phyloP scores from a whole-genome alignment of 2,888 invertebrate species.

The Mimumesa dahlbomi region DNA sequence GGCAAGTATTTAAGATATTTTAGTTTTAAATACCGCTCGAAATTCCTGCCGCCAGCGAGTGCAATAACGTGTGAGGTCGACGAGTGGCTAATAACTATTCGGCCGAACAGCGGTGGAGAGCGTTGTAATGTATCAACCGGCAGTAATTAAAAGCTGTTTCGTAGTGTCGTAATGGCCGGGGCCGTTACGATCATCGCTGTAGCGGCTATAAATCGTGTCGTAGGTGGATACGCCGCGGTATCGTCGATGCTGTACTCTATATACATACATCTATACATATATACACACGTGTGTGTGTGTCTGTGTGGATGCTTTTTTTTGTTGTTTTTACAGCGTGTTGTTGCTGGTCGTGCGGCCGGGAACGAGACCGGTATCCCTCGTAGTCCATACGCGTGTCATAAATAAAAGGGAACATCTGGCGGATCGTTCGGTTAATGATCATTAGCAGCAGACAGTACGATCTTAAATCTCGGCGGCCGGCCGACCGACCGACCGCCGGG shows the following conservation, averaged over 20 bases:
- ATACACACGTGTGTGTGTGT: no score
- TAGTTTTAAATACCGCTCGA: constrained; percentile 7
- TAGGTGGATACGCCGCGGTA: constrained; percentile 33
- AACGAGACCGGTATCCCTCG: constrained; percentile 28
- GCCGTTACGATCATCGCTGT: constrained; percentile 58
- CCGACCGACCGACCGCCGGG: background rate
- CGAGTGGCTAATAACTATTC: constrained; percentile 64
- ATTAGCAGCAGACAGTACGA: constrained; percentile 31
- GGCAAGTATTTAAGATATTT: constrained; percentile 30
- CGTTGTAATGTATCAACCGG: constrained; percentile 62
- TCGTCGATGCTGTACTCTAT: constrained; percentile 17
- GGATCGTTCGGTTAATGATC: constrained; percentile 53
- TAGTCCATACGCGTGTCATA: constrained; percentile 37
- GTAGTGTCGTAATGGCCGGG: constrained; percentile 57
- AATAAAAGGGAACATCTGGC: constrained; percentile 51
- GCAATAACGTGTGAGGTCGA: constrained; percentile 56
- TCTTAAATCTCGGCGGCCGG: constrained; percentile 39
- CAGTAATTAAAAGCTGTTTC: constrained; percentile 66
- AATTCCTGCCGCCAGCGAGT: constrained; percentile 6
- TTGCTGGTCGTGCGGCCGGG: constrained; percentile 15
- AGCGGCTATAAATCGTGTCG: constrained; percentile 52
- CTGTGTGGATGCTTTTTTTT: no score
- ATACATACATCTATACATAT: no score
- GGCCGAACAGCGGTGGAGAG: constrained; percentile 27
- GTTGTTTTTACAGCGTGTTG: background rate